Evolutionary conservation across 1,140 invertebrate species (phyloP), one percentile per base, ranked within the genome.

Genomic region (Polyergus mexicanus): DNA sequence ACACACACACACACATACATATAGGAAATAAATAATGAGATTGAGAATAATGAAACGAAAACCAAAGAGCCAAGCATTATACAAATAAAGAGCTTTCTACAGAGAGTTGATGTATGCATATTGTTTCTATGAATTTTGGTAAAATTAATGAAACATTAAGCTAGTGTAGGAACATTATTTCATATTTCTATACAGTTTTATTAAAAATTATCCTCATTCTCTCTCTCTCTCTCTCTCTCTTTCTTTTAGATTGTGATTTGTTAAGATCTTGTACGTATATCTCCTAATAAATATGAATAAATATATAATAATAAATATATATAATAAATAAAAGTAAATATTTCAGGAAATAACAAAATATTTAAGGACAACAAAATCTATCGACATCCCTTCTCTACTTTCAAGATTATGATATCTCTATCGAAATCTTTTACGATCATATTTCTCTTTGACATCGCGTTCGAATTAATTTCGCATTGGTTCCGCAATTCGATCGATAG

Each of bases 401-500:
- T 35, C 8, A 38, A 13, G 38, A 22, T 68, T 6, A 51, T 5
- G 2, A 62, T n/a, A 11, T 51, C 16, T 3, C 11, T 32, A 35
- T 35, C 41, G 2, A 38, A 1, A 13, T 32, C 3, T 63, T 44
- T 2, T 28, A 10, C 5, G 16, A 22, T 10, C 22, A 10, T 60
- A 35, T 44, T 58, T 32, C 32, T 28, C 7, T 19, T 44, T 19
- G 32, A n/a, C 16, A 71, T 85, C 13, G 0, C n/a, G 8, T 80
- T 66, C 25, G 19, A 66, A 58, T 19, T 51, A 66, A 58, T 66
- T 68, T 77, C 51, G 71, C 72, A 54, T 63, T 38, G 22, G 13
- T 63, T 41, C 68, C 54, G 78, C 66, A 83, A 80, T 83, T 83
- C 78, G 78, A 44, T 81, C 78, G 28, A 77, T 84, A 84, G 35